Evolutionary conservation across 2,113 vertebrate species (phyloP).

Genomic region (Urocynchramus pylzowi): DNA sequence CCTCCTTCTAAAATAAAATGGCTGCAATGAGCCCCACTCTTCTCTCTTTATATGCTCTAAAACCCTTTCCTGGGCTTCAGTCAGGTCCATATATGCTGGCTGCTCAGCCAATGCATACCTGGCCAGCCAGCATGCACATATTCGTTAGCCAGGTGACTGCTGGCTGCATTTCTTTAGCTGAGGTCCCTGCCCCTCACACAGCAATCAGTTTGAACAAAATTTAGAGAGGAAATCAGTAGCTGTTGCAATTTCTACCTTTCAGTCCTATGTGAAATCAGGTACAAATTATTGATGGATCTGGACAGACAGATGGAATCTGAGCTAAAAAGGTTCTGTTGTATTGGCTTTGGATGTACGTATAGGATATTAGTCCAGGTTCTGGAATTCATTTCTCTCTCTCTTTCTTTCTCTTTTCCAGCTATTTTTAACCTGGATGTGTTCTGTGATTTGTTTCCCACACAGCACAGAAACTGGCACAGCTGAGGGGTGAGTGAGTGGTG

Average conservation of each 20-base stretch:
- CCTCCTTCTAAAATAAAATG: neutral
- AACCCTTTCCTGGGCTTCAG: neutral
- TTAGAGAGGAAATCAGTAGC: neutral
- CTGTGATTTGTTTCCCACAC: constrained; percentile 20
- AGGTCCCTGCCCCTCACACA: neutral
- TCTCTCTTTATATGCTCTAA: neutral
- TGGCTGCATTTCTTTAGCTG: neutral
- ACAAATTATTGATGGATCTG: neutral
- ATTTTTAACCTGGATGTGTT: constrained; percentile 48
- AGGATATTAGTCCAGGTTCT: neutral
- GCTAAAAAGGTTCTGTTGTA: neutral
- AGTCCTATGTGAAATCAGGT: neutral
- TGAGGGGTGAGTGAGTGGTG: neutral
- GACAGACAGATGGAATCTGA: neutral
- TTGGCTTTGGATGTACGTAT: neutral
- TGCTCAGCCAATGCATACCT: neutral
- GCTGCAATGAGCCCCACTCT: neutral
- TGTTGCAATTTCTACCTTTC: neutral
- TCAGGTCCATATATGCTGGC: neutral
- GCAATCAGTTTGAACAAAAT: neutral
- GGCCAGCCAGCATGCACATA: neutral
- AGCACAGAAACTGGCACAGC: neutral
- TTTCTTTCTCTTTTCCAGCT: constrained; percentile 6
- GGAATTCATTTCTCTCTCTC: constrained; percentile 25
- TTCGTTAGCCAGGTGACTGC: neutral